phyloP scores from a whole-genome alignment of 1,140 invertebrate genomes.

The Musca vetustissima region DNA sequence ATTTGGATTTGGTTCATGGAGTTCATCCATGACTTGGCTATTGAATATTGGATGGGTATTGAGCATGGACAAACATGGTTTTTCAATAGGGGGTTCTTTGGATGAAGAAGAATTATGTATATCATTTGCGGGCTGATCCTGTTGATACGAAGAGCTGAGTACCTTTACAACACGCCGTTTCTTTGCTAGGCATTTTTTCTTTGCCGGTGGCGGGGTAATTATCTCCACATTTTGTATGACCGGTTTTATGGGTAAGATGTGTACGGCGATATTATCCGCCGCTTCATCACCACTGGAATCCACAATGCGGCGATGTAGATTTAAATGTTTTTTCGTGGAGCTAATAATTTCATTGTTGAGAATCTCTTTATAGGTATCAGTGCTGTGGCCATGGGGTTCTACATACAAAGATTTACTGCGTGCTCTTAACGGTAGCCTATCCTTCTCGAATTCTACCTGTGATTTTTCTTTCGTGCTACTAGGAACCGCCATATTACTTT shows the following conservation, averaged over 20 bases:
- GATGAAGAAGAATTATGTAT: too few species aligned
- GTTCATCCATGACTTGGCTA: not conserved
- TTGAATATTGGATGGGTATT: constrained; percentile 13
- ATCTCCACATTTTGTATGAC: not conserved
- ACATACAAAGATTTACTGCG: too few species aligned
- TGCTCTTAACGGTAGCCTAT: too few species aligned
- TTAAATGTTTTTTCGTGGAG: too few species aligned
- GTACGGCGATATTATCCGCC: not conserved
- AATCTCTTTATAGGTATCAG: too few species aligned
- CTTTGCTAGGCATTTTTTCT: not conserved
- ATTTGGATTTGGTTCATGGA: not conserved
- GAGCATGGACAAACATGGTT: not conserved
- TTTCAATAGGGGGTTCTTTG: too few species aligned
- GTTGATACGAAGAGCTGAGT: not conserved
- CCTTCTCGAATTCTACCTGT: too few species aligned
- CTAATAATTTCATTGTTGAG: too few species aligned
- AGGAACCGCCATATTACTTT: too few species aligned
- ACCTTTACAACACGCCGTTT: constrained; percentile 7
- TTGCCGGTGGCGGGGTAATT: not conserved
- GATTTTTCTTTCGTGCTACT: too few species aligned
- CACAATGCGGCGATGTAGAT: not conserved
- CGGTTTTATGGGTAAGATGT: not conserved
- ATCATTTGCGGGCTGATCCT: not conserved
- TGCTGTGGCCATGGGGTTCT: too few species aligned
- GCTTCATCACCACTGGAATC: constrained; percentile 14